These are phyloP conservation scores for Rhogogaster chlorosoma DNA, from an alignment of 2,888 invertebrate genomes.

Conservation along the genomic window DNA sequence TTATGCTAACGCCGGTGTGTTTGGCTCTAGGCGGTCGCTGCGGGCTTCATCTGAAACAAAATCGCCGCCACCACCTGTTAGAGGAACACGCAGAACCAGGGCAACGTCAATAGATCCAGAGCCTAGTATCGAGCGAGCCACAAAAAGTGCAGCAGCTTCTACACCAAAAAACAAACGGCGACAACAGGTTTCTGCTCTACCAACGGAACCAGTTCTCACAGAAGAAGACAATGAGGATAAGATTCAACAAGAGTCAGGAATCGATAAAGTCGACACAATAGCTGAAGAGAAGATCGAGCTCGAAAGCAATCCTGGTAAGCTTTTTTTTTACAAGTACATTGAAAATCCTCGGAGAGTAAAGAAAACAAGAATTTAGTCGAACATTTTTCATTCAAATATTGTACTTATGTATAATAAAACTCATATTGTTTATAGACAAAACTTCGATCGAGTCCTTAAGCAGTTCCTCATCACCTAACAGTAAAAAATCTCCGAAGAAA, in stretches of 20 bases:
- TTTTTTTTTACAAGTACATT: not conserved
- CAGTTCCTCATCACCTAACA: not conserved
- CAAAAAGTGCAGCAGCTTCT: not conserved
- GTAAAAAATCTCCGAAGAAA: not conserved
- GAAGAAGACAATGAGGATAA: conserved; percentile 63
- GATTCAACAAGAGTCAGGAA: conserved; percentile 12
- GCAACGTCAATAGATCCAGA: conserved; percentile 69
- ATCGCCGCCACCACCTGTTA: conserved; percentile 60
- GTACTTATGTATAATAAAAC: not conserved
- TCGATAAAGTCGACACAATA: not conserved
- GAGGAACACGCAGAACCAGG: conserved; percentile 67
- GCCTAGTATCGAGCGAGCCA: conserved; percentile 42
- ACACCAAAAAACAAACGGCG: conserved; percentile 62
- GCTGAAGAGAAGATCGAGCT: not conserved
- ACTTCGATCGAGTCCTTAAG: not conserved
- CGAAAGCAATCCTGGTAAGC: not conserved
- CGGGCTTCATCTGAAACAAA: conserved; percentile 67
- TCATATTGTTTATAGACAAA: not conserved
- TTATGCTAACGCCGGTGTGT: not conserved
- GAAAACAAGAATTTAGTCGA: not conserved
- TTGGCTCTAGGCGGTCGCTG: not conserved
- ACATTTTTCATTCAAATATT: not conserved
- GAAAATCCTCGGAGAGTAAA: not conserved
- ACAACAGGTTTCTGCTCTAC: conserved; percentile 60
- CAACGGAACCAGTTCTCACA: conserved; percentile 61